These are phyloP conservation scores for Plemyria rubiginata DNA, from an alignment of 2,888 invertebrate species.

Conservation along the genomic window DNA sequence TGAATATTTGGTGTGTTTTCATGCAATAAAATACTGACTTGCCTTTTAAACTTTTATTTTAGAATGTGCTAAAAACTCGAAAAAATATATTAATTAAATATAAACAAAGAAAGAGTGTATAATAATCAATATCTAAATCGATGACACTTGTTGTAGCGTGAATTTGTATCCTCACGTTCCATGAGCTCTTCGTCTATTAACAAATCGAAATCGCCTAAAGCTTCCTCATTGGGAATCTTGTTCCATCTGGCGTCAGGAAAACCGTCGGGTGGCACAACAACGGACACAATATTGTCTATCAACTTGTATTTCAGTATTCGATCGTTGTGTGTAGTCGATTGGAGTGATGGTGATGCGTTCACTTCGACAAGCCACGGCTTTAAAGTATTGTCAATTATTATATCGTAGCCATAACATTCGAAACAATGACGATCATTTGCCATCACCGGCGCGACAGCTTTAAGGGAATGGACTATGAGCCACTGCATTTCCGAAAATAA, in stretches of 20 bases:
- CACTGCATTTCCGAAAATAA: conserved; percentile 96
- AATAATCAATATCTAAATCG: conserved; percentile 45
- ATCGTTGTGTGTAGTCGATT: conserved; percentile 97
- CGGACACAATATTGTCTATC: conserved; percentile 96
- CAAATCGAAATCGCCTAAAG: conserved; percentile 93
- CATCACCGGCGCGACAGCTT: conserved; percentile 97
- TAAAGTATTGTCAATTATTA: conserved; percentile 96
- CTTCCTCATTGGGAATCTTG: conserved; percentile 90
- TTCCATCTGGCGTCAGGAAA: conserved; percentile 96
- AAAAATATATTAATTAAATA: conserved; percentile 24
- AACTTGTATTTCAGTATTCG: conserved; percentile 97
- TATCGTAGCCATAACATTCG: conserved; percentile 98
- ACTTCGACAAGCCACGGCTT: conserved; percentile 98
- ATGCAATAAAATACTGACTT: conserved; percentile 16
- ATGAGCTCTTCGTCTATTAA: conserved; percentile 93
- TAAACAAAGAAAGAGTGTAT: conserved; percentile 8
- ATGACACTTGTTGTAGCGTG: conserved; percentile 57
- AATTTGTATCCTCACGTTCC: conserved; percentile 85
- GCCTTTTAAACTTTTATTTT: conserved; percentile 23
- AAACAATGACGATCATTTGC: conserved; percentile 97
- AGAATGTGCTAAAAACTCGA: conserved; percentile 1
- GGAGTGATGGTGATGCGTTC: conserved; percentile 97
- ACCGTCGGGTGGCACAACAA: conserved; percentile 95
- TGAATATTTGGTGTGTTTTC: conserved; percentile 4
- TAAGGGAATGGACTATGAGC: conserved; percentile 96